Percentiles rank a stretch among this genome's conserved stretches.
These are phyloP conservation scores for honey bee (Apis mellifera) DNA, from an alignment of 1,140 invertebrate species.

Conservation along the genomic window Amel_HAv3.1 CM009941.2:5353501-5354000, in stretches of 20 bases:
- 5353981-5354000: conserved; percentile 65
- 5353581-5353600: no score
- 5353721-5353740: neutral
- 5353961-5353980: conserved; percentile 72
- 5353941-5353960: conserved; percentile 66
- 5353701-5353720: neutral
- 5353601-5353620: no score
- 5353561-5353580: no score
- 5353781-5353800: neutral
- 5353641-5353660: neutral
- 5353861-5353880: neutral
- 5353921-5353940: conserved; percentile 68
- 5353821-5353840: conserved; percentile 1
- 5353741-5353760: neutral
- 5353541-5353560: no score
- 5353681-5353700: neutral
- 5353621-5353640: no score
- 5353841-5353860: conserved; percentile 24
- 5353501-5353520: no score
- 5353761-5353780: conserved; percentile 1
- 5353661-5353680: neutral
- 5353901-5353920: conserved; percentile 64
- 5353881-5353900: conserved; percentile 45
- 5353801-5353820: conserved; percentile 3
- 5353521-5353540: no score